Base-by-base conservation (phyloP, 2,113 vertebrate species). In the Petroica traversi region DNA sequence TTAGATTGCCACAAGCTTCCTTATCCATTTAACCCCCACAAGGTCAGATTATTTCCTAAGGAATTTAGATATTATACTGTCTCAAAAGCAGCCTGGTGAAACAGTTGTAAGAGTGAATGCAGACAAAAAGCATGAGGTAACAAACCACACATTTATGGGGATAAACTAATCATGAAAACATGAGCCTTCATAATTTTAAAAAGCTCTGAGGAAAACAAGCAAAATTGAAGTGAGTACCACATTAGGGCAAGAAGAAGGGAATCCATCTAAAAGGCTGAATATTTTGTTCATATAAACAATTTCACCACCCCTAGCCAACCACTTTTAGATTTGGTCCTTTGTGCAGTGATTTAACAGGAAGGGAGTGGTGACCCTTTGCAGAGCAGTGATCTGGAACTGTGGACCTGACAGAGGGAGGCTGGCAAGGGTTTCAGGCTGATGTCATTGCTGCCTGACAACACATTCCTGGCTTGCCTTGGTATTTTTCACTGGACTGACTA, bases 391-490 rank as follows among this genome's bases (percentile, higher is more conserved):
- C 63, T 89, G 66, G 67, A 95, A 26, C 78, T n/a, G 57, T 12
- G 55, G 82, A 73, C 12, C 23, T 81, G 78, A 59, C 23, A 2
- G 43, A 81, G 29, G 14, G 63, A 80, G 82, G 55, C 72, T 96
- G 93, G 92, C 92, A 92, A 45, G 36, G 26, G 11, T n/a, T 74
- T 40, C 7, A 45, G 71, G 57, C 75, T 96, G 93, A 96, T 71
- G 85, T 96, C 90, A 96, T 48, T 57, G 63, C 58, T 80, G 88
- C 63, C 81, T 96, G 74, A 79, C 66, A 88, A 73, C 75, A 90
- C 54, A 90, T 94, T 96, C 89, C 88, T 96, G 88, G 82, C 88
- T 92, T 22, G 38, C 20, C n/a, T 71, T 61, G 72, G 36, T 69
- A 91, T 92, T 96, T 88, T 92, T 85, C 0, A 0, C 68, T 91